Base-by-base conservation (phyloP, 2,113 vertebrate genomes). In the Chloebia gouldiae region DNA sequence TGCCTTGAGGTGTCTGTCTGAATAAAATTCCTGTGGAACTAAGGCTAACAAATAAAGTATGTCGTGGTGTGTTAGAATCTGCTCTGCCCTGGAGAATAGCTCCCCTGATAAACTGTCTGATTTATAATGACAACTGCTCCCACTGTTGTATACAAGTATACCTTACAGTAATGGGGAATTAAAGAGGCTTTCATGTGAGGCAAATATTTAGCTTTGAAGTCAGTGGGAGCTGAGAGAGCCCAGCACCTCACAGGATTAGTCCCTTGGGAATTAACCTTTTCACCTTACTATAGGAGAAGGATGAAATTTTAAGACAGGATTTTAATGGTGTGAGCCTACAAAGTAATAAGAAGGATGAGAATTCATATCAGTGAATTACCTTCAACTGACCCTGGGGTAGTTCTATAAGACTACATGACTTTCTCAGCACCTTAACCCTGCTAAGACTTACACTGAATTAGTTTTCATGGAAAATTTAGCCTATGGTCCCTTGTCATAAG, bases 141-240 rank as follows among this genome's bases (percentile, higher is more conserved):
- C 93, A 97, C 93, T 96, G 95, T 94, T 96, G 95, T 96, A 96
- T 96, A 93, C 94, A 94, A 96, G 94, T 97, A 96, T 97, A 96
- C 92, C 94, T 97, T 97, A 97, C 95, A 94, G 96, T 97, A 97
- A 97, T 96, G 92, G 95, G 86, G 94, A 95, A 96, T 97, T 97
- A 96, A 97, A 97, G 95, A 97, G 94, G 94, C 94, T 96, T 97
- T 97, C 95, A 97, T 96, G 96, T 96, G 95, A 93, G 96, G 82
- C 86, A 96, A 93, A 95, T 96, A 96, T 97, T 93, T 94, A 93
- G 90, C 96, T 97, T 97, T 97, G 96, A 97, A 96, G 95, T 96
- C 80, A 90, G 76, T 95, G 82, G 92, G 95, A 93, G 80, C 82
- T 89, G 89, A 81, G 72, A 68, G 65, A 45, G 72, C 49, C 68